Conservation (phyloP, 2,888 invertebrate genomes). For the Ctenicera cuprea region DNA sequence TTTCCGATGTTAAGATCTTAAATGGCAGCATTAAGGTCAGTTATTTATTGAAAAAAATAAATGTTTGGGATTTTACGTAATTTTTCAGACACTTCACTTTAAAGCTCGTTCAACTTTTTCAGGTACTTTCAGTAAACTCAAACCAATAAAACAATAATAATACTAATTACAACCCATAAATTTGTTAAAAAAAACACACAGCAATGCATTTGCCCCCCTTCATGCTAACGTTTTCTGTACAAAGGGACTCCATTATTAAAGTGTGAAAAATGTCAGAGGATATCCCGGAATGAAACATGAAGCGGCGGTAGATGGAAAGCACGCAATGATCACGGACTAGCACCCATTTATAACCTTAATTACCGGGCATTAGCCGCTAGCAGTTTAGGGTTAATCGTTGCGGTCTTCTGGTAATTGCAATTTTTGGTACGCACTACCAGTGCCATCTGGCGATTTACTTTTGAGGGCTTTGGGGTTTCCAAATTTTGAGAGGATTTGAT, state of each 20-base stretch:
- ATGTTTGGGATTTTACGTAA: too few relatives aligned
- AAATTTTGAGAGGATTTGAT: conserved; percentile 10
- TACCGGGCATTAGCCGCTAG: conserved; percentile 52
- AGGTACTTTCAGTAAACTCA: too few relatives aligned
- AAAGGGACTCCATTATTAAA: conserved; percentile 51
- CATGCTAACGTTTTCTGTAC: conserved; percentile 41
- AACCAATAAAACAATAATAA: too few relatives aligned
- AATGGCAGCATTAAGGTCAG: too few relatives aligned
- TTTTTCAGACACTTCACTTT: too few relatives aligned
- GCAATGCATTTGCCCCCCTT: conserved; percentile 20
- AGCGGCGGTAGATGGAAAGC: conserved; percentile 49
- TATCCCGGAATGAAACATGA: conserved; percentile 49
- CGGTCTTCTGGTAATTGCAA: conserved; percentile 48
- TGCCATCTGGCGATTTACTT: conserved; percentile 30
- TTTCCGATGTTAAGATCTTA: too few relatives aligned
- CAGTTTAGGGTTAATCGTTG: conserved; percentile 53
- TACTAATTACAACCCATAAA: not conserved
- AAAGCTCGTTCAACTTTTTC: too few relatives aligned
- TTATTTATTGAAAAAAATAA: too few relatives aligned
- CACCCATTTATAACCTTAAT: conserved; percentile 56
- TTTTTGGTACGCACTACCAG: conserved; percentile 38
- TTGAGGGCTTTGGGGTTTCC: not conserved
- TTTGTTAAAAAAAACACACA: not conserved
- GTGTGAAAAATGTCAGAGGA: conserved; percentile 51
- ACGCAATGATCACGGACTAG: conserved; percentile 53